Conservation (phyloP, 2,888 invertebrate species). For the Tolmerus cingulatus region DNA sequence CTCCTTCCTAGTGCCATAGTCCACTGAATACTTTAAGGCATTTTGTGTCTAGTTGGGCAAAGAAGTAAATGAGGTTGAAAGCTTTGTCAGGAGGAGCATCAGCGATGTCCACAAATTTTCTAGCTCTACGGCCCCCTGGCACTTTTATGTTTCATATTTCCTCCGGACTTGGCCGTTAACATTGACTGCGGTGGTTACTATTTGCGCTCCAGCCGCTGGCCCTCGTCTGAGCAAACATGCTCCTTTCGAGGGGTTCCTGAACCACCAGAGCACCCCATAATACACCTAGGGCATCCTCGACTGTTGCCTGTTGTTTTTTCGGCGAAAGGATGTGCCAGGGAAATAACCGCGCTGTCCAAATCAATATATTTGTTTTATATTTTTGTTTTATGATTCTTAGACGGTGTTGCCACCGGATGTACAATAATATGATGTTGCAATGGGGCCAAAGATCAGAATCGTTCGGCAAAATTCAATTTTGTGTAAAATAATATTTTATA, state of each 20-base stretch:
- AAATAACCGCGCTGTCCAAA: slow-evolving; percentile 42
- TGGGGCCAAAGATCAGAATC: not conserved
- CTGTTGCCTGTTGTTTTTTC: slow-evolving; percentile 33
- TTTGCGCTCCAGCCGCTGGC: not conserved
- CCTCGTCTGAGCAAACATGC: slow-evolving; percentile 24
- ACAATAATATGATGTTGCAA: not conserved
- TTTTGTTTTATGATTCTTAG: not conserved
- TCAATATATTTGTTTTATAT: slow-evolving; percentile 42
- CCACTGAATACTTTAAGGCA: slow-evolving; percentile 21
- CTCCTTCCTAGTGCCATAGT: not conserved
- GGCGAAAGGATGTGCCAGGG: slow-evolving; percentile 10
- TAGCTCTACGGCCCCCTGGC: not conserved
- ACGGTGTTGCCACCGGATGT: not conserved
- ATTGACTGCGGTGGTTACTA: slow-evolving; percentile 23
- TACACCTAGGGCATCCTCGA: not conserved
- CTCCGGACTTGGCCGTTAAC: not conserved
- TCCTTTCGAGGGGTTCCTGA: not conserved
- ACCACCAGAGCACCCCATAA: not conserved
- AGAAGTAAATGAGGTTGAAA: slow-evolving; percentile 34
- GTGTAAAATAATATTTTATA: no score
- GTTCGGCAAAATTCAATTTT: not conserved
- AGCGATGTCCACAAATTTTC: slow-evolving; percentile 32
- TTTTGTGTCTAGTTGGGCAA: slow-evolving; percentile 21
- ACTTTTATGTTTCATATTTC: slow-evolving; percentile 24
- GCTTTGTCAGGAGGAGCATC: slow-evolving; percentile 4